These are phyloP conservation scores for Epinotia bilunana DNA, from an alignment of 2,888 invertebrate genomes.

Conservation along the genomic window DNA sequence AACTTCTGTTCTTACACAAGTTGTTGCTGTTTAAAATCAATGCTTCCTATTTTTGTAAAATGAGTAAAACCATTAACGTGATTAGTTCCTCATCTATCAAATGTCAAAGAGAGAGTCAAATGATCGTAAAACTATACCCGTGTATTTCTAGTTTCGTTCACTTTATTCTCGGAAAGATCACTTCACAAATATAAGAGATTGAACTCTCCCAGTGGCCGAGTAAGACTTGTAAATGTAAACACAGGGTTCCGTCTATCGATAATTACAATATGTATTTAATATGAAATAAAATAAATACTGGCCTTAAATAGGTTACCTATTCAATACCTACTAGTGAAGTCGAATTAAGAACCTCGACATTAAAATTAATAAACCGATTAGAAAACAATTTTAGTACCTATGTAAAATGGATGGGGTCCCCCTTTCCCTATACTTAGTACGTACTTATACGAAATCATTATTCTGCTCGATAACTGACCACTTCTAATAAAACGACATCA, in stretches of 20 bases:
- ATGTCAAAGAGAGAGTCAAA: slow-evolving; percentile 20
- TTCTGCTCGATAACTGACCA: no score
- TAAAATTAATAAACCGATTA: not conserved
- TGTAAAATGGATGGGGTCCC: no score
- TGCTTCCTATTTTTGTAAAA: slow-evolving; percentile 30
- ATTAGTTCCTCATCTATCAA: slow-evolving; percentile 43
- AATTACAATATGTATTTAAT: not conserved
- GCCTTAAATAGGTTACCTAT: no score
- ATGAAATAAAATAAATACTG: no score
- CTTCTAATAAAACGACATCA: no score
- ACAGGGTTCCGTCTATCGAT: slow-evolving; percentile 10
- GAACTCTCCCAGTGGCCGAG: not conserved
- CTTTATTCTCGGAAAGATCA: slow-evolving; percentile 38
- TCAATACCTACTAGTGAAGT: no score
- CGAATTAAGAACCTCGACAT: not conserved
- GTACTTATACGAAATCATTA: not conserved
- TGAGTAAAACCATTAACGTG: slow-evolving; percentile 33
- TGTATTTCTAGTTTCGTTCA: slow-evolving; percentile 38
- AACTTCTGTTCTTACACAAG: not conserved
- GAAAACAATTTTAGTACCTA: not conserved
- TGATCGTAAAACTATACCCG: slow-evolving; percentile 31
- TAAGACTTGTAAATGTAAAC: not conserved
- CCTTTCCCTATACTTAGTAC: not conserved
- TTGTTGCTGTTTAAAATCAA: slow-evolving; percentile 7
- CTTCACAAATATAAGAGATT: slow-evolving; percentile 30